Evolutionary conservation across 2,888 invertebrate genomes (phyloP).

Genomic region (Punctoribates punctum): DNA sequence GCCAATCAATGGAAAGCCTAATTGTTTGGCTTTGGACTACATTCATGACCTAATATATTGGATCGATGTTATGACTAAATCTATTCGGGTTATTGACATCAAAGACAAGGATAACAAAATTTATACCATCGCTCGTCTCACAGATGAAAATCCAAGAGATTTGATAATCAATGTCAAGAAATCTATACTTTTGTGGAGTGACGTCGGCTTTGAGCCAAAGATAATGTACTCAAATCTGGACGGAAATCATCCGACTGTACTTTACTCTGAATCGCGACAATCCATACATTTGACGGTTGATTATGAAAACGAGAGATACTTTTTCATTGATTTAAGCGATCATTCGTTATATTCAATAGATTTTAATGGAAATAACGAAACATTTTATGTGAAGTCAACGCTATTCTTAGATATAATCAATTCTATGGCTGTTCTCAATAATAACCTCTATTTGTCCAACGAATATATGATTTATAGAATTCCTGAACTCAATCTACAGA

Average conservation of each 20-base stretch:
- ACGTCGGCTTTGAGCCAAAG: not conserved
- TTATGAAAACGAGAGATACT: not conserved
- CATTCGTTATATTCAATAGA: not conserved
- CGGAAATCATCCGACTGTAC: not conserved
- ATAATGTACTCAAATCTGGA: not conserved
- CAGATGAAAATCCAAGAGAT: slow-evolving; percentile 8
- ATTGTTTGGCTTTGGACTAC: not conserved
- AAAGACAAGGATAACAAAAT: not conserved
- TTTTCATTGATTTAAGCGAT: slow-evolving; percentile 2
- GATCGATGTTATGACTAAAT: not conserved
- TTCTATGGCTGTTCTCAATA: not conserved
- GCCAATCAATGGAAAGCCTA: not conserved
- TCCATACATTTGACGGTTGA: slow-evolving; percentile 22
- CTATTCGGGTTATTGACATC: not conserved
- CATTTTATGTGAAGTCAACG: not conserved
- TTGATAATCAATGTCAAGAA: not conserved
- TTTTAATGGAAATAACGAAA: slow-evolving; percentile 3
- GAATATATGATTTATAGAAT: not conserved
- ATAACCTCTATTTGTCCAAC: not conserved
- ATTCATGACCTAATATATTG: slow-evolving; percentile 10
- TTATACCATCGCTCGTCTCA: not conserved
- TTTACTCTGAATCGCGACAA: slow-evolving; percentile 2
- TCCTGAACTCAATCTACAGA: not conserved
- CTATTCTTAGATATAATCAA: not conserved
- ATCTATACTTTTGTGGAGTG: not conserved